Evolutionary conservation across 2,888 invertebrate species (phyloP).

Genomic region (Tenthredo livida): DNA sequence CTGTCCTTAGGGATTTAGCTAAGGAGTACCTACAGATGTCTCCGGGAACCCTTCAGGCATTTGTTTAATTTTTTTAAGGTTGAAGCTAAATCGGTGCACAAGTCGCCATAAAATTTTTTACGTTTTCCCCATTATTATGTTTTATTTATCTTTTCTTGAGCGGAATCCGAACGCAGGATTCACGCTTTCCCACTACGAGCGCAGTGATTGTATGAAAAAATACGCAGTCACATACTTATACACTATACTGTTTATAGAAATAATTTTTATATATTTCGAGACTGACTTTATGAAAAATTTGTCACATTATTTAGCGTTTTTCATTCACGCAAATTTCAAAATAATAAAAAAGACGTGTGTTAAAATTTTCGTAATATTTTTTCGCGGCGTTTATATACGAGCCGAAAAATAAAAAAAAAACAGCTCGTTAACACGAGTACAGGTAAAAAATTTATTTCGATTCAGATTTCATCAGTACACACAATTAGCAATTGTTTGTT

Average conservation of each 20-base stretch:
- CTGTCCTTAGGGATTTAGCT: neutral
- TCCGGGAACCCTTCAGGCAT: neutral
- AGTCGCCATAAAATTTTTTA: conserved; percentile 7
- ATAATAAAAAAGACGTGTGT: neutral
- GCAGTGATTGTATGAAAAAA: neutral
- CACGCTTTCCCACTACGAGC: neutral
- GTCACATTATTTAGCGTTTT: neutral
- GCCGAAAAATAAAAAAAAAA: neutral
- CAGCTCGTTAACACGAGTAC: neutral
- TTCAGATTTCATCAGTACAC: neutral
- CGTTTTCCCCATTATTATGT: neutral
- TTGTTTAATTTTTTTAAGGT: neutral
- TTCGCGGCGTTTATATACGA: neutral
- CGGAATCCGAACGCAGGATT: neutral
- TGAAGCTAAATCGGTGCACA: neutral
- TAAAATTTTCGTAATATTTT: too few species aligned
- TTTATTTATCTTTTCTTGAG: neutral
- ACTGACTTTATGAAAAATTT: too few species aligned
- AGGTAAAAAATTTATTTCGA: neutral
- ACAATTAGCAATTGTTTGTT: neutral
- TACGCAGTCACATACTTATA: neutral
- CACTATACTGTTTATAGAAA: neutral
- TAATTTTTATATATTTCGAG: neutral
- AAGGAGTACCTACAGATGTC: neutral
- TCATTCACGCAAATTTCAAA: neutral